Base-by-base conservation (phyloP, 2,888 invertebrate species). In the Busseola fusca region DNA sequence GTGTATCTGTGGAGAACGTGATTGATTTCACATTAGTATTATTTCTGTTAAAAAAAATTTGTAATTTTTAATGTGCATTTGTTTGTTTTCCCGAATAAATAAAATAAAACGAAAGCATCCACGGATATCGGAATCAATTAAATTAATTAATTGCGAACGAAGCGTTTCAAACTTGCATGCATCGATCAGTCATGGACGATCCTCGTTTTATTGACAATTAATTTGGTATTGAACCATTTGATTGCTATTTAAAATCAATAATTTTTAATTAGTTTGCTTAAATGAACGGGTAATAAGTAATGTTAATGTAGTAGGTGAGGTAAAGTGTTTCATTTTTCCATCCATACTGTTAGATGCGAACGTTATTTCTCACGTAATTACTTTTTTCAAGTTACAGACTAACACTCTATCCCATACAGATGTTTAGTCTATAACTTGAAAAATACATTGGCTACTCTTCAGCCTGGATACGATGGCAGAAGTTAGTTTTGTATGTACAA, bases 231-330 rank as follows among this genome's bases (percentile, higher is more conserved):
- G 48, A 63, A 48, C 25, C 45, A 40, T 74, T 34, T 65, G 62
- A 58, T 74, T 68, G 64, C 27, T 69, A 69, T 63, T 80, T 74
- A 62, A 68, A 66, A 68, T 74, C 9, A 50, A 18, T n/a, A 10
- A 56, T 50, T 59, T 62, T 59, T 57, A 52, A 78, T 63, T 25
- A 66, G 30, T 57, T 73, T 50, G 10, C 14, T 21, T 59, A 37
- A 63, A 59, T 62, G 14, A 30, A 27, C 30, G 16, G 12, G 52
- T 50, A 48, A 21, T 48, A 48, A 7, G 21, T 45, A 18, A 18
- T 25, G 21, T 25, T 54, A 6, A 18, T 40, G 18, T 40, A 25
- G 18, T 6, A 40, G 10, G 21, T 18, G 21, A 21, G 9, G 40
- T 27, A 14, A 18, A 25, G 40, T 48, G 18, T 7, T 37, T 27